Evolutionary conservation across 2,113 vertebrate genomes (phyloP), one percentile per base, ranked within the genome.

Genomic region (Tonatia bakeri): DNA sequence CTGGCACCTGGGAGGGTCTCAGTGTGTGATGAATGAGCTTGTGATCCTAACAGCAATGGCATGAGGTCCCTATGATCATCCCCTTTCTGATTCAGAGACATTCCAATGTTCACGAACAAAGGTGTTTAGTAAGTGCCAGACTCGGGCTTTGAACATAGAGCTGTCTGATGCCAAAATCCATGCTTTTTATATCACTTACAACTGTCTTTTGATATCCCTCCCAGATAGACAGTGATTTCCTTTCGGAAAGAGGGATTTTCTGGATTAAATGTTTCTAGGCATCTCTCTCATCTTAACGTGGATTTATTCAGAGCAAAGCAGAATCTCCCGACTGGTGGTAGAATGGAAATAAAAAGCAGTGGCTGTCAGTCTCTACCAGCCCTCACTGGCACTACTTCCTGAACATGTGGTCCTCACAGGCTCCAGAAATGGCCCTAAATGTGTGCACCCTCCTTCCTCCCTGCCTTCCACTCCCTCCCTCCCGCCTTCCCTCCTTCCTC

Each of bases 241-340:
- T 14, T 80, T 92, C 38, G 10, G 70, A 47, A 95, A 24, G 72
- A 90, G 31, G 91, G 87, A 86, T 76, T 96, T 83, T 72, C 80
- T 95, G 94, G 24, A 88, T 84, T 94, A 90, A 73, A 20, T 47
- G 72, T 91, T 82, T 94, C 61, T 86, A 82, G 96, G 90, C 54
- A 56, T 80, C 84, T 96, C 85, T 80, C 84, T 88, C 87, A 0
- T 91, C 94, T 94, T 95, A 84, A 93, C 89, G 79, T 0, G 36
- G 84, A 90, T 97, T 97, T 94, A 77, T 85, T 91, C 59, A 77
- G 67, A 93, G 36, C 17, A 36, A 91, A 73, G 50, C 14, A 93
- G 65, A 12, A 47, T 4, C 90, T 96, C 59, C 72, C 0, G 82
- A 40, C 38, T 91, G 40, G 15, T 8, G 38, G 33, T 40, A 19